Conservation (phyloP, 1,140 invertebrate species). For the Physella acuta region DNA sequence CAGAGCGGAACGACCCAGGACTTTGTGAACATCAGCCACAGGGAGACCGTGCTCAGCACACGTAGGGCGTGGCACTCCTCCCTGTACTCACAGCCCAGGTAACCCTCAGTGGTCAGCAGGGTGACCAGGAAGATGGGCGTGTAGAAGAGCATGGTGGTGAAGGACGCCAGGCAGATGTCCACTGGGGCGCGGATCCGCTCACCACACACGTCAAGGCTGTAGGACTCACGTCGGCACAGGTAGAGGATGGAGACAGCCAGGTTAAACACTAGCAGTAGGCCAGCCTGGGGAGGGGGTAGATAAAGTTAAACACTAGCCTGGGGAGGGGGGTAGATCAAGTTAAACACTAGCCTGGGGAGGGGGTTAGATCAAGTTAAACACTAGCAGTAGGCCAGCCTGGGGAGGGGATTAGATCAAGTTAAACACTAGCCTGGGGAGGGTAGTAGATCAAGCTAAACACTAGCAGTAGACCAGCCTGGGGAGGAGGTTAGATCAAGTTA, state of each 20-base stretch:
- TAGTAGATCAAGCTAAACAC: too few species aligned
- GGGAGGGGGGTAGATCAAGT: too few species aligned
- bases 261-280: slow-evolving; percentile 17
- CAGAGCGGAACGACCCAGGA: slow-evolving; percentile 27
- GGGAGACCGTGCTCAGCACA: slow-evolving; percentile 15
- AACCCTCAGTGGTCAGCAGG: slow-evolving; percentile 30
- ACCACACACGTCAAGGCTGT: slow-evolving; percentile 29
- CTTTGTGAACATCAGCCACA: slow-evolving; percentile 32
- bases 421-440: too few species aligned
- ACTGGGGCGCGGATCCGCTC: slow-evolving; percentile 31
- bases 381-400: slow-evolving; percentile 14
- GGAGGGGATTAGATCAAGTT: too few species aligned
- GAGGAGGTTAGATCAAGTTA: slow-evolving; percentile 20
- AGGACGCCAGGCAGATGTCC: slow-evolving; percentile 30
- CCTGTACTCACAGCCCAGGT: slow-evolving; percentile 17
- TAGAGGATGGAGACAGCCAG: slow-evolving; percentile 26
- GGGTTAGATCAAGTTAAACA: slow-evolving; percentile 23
- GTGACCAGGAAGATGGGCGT: slow-evolving; percentile 28
- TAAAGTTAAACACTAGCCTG: too few species aligned
- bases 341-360: slow-evolving; percentile 26
- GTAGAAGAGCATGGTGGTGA: slow-evolving; percentile 29
- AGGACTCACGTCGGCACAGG: slow-evolving; percentile 26
- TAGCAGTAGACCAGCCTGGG: slow-evolving; percentile 19
- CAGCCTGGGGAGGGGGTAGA: slow-evolving; percentile 5
- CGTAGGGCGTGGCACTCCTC: slow-evolving; percentile 22